Base-by-base conservation (phyloP, 2,888 invertebrate genomes). In the Eumacrocentrus americanus region DNA sequence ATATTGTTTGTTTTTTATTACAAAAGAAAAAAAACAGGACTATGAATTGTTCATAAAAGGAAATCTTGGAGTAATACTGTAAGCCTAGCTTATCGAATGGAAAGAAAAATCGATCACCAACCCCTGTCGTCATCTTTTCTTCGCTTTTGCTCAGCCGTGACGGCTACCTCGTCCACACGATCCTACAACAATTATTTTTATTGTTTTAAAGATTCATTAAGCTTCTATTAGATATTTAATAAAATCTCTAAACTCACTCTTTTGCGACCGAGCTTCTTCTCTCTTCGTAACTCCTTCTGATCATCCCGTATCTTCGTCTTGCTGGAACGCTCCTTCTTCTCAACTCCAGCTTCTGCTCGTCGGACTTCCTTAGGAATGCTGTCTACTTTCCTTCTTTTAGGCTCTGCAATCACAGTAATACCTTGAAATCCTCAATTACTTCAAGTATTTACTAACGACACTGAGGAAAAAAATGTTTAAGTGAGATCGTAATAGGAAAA, bases 341-440 rank as follows among this genome's bases (percentile, higher is more conserved):
- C 80, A 12, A 67, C 44, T 22, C 38, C 58, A 16, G 65, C 68
- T 44, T 81, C 80, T 2, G 73, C 54, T 12, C 80, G 71, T 60
- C 79, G 74, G 3, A 72, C 75, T 64, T 80, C 80, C 91, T 92
- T 93, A 85, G 89, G 87, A 76, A 86, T 84, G 82, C 83, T 85
- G 82, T 93, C 93, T 83, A 92, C 81, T 88, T 92, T 93, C 84
- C 92, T 89, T 82, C 93, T 87, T 84, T 93, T 93, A 74, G 87
- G 84, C 82, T 92, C 93, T 89, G 84, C 55, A 77, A 80, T 61
- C 61, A 63, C 64, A 23, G 29, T 25, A 56, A 58, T 9, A 50
- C 57, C 11, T 20, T 14, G 3, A n/a, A 48, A 29, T 54, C 22
- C 48, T 11, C 18, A 37, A 52, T 50, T 29, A 50, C 38, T 20